Evolutionary conservation across 37 sponge, comb jelly and placozoan genomes (phyloP), one percentile per base, ranked within the genome.

Genomic region (Tethya wilhelma): DNA sequence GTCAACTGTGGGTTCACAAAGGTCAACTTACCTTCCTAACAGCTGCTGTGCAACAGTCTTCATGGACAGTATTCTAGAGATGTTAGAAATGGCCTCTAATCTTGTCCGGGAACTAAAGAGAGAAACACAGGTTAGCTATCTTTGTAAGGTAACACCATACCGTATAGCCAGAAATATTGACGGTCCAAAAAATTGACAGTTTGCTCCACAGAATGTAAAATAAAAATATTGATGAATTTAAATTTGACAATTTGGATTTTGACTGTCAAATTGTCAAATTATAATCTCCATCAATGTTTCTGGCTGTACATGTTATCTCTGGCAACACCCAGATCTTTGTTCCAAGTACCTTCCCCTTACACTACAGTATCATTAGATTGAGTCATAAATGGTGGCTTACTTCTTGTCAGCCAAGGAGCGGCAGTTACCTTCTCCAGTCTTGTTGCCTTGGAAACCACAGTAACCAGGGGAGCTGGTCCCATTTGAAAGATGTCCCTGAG

Each of bases 401-500:
- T 65, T 91, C 75, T 91, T 91, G 34, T 91, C 83, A 0, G 30
- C 20, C 5, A 91, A 79, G 2, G n/a, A n/a, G n/a, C 55, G 11
- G 22, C 12, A 57, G 59, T 59, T 42, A 84, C 90, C 66, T 56
- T 83, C 39, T 89, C 90, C 37, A 79, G 76, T 19, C 75, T 78
- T 32, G 58, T 38, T 20, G 68, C 67, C 59, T 89, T 79, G 20
- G 75, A 44, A 30, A 79, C 84, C 0, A 56, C 65, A 3, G 29
- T 56, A 23, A 45, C 29, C 0, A 78, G 0, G 19, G 79, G 84
- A 36, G 79, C 28, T 4, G 84, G 79, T 8, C 90, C 90, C 84
- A 89, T 38, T 19, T 83, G 75, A 29, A 89, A 89, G 0, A 89
- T 64, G 2, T 83, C 90, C 39, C 90, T 83, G 36, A 89, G 46